phyloP scores from a whole-genome alignment of 1,140 invertebrate species.

The Trichonephila clavata region DNA sequence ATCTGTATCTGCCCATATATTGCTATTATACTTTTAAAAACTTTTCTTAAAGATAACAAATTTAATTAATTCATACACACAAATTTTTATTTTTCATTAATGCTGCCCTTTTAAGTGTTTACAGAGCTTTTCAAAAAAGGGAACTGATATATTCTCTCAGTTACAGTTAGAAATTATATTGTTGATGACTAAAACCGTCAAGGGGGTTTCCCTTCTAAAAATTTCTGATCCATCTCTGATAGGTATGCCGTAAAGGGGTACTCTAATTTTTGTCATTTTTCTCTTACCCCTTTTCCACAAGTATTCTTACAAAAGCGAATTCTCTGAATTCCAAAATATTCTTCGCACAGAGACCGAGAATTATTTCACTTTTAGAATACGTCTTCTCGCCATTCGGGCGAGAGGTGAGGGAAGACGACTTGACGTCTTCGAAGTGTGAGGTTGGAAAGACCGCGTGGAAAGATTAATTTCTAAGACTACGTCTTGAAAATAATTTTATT shows the following conservation, averaged over 20 bases:
- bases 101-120: not conserved
- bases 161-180: not conserved
- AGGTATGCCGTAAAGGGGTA: slow-evolving; percentile 31
- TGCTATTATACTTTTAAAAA: too few species aligned
- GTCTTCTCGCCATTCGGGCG: not conserved
- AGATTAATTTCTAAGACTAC: slow-evolving; percentile 67
- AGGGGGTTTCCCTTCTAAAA: not conserved
- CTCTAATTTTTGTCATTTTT: slow-evolving; percentile 47
- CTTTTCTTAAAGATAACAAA: too few species aligned
- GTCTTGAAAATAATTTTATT: slow-evolving; percentile 68
- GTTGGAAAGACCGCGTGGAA: slow-evolving; percentile 18
- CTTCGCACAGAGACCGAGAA: not conserved
- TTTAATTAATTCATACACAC: too few species aligned
- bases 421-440: slow-evolving; percentile 27
- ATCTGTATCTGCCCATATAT: too few species aligned
- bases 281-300: not conserved
- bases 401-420: not conserved
- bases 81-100: not conserved
- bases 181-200: too few species aligned
- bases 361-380: slow-evolving; percentile 28
- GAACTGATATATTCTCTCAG: not conserved
- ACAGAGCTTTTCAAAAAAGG: not conserved
- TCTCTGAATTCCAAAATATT: slow-evolving; percentile 4
- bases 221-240: not conserved
- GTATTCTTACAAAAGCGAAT: not conserved